Percentiles rank a stretch among this genome's conserved stretches.
phyloP scores from a whole-genome alignment of 2,888 invertebrate genomes.

The Cecidostiba fungosa region DNA sequence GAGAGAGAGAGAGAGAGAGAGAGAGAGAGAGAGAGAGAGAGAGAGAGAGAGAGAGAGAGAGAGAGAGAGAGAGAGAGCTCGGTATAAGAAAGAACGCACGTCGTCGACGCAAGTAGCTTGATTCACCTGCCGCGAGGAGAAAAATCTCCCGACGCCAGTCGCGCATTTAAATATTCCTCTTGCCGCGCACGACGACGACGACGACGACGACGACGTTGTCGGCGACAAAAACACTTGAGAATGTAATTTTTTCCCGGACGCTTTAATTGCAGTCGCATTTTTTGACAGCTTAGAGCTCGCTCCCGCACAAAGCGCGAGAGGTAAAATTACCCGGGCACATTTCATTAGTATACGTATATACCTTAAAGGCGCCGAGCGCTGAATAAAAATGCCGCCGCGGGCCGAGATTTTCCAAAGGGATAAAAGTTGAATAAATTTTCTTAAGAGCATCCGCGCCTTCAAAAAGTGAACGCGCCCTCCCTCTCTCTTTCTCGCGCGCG shows the following conservation, averaged over 20 bases:
- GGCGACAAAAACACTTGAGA: slow-evolving; percentile 27
- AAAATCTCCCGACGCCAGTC: slow-evolving; percentile 17
- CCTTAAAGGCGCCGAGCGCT: slow-evolving; percentile 12
- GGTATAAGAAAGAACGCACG: background rate
- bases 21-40: too few species aligned
- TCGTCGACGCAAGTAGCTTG: background rate
- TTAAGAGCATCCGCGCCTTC: slow-evolving; percentile 57
- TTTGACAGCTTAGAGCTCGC: slow-evolving; percentile 49
- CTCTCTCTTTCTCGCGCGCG: background rate
- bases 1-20: too few species aligned
- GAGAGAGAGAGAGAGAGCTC: background rate
- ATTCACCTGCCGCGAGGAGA: slow-evolving; percentile 10
- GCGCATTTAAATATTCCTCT: slow-evolving; percentile 17
- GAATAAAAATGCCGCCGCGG: slow-evolving; percentile 57
- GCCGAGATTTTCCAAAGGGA: slow-evolving; percentile 41
- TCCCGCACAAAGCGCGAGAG: slow-evolving; percentile 41
- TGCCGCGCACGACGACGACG: background rate
- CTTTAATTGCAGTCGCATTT: slow-evolving; percentile 60
- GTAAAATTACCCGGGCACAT: slow-evolving; percentile 56
- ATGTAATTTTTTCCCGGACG: slow-evolving; percentile 48
- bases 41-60: background rate
- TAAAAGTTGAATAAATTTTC: slow-evolving; percentile 62
- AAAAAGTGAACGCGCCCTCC: slow-evolving; percentile 46
- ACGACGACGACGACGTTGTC: background rate
- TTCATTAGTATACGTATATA: slow-evolving; percentile 45